Evolutionary conservation across 2,888 invertebrate species (phyloP).

Genomic region (Trichogramma evanescens): DNA sequence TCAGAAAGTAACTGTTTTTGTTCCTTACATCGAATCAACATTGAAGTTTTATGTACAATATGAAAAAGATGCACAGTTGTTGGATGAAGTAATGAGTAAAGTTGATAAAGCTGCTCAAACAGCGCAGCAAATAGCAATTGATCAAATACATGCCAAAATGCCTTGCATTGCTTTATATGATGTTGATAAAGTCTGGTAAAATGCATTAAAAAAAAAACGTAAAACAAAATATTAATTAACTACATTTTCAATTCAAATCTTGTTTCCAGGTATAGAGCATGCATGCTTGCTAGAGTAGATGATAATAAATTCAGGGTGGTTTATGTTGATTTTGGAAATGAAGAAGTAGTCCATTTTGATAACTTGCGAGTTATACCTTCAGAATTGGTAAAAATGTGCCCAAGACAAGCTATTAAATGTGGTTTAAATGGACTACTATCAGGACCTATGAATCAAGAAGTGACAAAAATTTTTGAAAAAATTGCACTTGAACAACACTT

Average conservation of each 20-base stretch:
- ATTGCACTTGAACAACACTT: conserved; percentile 61
- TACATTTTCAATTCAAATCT: neutral
- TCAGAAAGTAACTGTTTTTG: conserved; percentile 40
- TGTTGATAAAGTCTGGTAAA: conserved; percentile 70
- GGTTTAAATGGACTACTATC: conserved; percentile 60
- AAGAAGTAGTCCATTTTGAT: conserved; percentile 63
- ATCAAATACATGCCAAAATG: conserved; percentile 54
- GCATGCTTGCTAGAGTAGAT: conserved; percentile 58
- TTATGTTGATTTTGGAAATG: conserved; percentile 94
- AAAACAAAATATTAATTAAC: neutral
- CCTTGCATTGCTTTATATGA: conserved; percentile 76
- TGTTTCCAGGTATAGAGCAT: conserved; percentile 64
- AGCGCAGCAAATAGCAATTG: conserved; percentile 42
- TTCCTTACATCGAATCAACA: conserved; percentile 64
- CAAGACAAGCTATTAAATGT: conserved; percentile 72
- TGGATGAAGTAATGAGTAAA: conserved; percentile 62
- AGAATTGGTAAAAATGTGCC: conserved; percentile 56
- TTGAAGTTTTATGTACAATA: conserved; percentile 69
- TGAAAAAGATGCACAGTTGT: conserved; percentile 54
- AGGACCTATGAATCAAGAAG: conserved; percentile 54
- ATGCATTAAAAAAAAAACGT: neutral
- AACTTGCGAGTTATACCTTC: conserved; percentile 60
- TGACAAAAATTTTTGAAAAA: conserved; percentile 60
- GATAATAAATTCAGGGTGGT: conserved; percentile 60
- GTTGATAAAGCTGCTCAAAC: conserved; percentile 57